phyloP scores from a whole-genome alignment of 2,888 invertebrate genomes.

The Xylota sylvarum region DNA sequence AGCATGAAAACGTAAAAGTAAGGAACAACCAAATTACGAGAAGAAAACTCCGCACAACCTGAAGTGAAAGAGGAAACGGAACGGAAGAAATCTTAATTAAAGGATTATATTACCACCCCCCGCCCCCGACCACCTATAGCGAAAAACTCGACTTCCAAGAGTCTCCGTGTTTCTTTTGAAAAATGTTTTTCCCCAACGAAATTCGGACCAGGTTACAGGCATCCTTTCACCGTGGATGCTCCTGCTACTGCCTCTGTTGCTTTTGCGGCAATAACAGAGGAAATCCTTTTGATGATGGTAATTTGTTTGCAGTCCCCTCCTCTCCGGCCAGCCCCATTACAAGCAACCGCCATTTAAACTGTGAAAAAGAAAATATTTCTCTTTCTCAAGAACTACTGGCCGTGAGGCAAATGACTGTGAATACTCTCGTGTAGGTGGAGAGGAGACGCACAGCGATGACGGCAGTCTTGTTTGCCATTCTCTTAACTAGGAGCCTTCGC shows the following conservation, averaged over 20 bases:
- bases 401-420: slow-evolving; percentile 42
- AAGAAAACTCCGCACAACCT: slow-evolving; percentile 50
- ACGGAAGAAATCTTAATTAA: slow-evolving; percentile 74
- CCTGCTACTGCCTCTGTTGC: slow-evolving; percentile 12
- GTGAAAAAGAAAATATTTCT: slow-evolving; percentile 48
- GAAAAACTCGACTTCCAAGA: slow-evolving; percentile 3
- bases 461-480: slow-evolving; percentile 33
- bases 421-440: background rate
- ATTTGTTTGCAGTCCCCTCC: slow-evolving; percentile 64
- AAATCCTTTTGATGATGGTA: slow-evolving; percentile 76
- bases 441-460: slow-evolving; percentile 5
- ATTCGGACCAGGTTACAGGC: slow-evolving; percentile 57
- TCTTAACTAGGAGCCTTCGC: slow-evolving; percentile 11
- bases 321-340: background rate
- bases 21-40: slow-evolving; percentile 61
- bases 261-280: slow-evolving; percentile 64
- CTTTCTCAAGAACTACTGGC: slow-evolving; percentile 48
- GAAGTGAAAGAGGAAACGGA: slow-evolving; percentile 61
- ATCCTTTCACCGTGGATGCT: slow-evolving; percentile 48
- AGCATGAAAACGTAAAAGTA: slow-evolving; percentile 29
- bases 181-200: slow-evolving; percentile 34
- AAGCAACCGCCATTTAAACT: slow-evolving; percentile 62
- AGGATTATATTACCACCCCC: slow-evolving; percentile 64
- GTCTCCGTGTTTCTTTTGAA: slow-evolving; percentile 38
- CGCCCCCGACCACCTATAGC: background rate